Evolutionary conservation across 2,113 vertebrate genomes (phyloP).

Genomic region (Psettodes erumei): DNA sequence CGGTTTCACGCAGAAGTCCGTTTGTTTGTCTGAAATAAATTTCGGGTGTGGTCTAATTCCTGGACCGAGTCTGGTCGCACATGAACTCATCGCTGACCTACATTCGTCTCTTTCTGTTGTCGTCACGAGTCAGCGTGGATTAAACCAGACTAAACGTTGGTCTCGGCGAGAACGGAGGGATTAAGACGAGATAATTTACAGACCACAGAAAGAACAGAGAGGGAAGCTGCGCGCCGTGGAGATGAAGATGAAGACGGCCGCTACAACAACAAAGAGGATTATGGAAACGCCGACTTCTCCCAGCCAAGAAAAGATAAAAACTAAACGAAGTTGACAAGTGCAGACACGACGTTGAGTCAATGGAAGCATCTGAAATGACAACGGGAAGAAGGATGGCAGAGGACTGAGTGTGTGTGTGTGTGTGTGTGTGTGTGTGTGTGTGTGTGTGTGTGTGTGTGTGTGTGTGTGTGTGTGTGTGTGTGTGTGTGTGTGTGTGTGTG

Average conservation of each 20-base stretch:
- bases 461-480: too few species aligned
- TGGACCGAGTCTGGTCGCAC: too few species aligned
- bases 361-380: not conserved
- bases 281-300: not conserved
- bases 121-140: not conserved
- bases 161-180: not conserved
- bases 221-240: not conserved
- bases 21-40: too few species aligned
- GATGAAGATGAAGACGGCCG: too few species aligned
- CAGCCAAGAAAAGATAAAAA: not conserved
- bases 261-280: conserved; percentile 27
- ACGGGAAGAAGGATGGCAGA: too few species aligned
- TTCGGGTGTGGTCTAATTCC: too few species aligned
- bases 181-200: conserved; percentile 2
- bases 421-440: too few species aligned
- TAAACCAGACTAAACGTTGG: not conserved
- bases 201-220: not conserved
- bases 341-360: not conserved
- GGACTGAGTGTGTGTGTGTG: too few species aligned
- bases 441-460: too few species aligned
- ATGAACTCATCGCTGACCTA: not conserved
- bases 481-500: too few species aligned
- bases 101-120: not conserved
- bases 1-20: too few species aligned
- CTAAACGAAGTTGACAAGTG: not conserved